These are phyloP conservation scores for Crossaster papposus DNA, from an alignment of 53 echinoderm and acorn worm species.

Conservation along the genomic window DNA sequence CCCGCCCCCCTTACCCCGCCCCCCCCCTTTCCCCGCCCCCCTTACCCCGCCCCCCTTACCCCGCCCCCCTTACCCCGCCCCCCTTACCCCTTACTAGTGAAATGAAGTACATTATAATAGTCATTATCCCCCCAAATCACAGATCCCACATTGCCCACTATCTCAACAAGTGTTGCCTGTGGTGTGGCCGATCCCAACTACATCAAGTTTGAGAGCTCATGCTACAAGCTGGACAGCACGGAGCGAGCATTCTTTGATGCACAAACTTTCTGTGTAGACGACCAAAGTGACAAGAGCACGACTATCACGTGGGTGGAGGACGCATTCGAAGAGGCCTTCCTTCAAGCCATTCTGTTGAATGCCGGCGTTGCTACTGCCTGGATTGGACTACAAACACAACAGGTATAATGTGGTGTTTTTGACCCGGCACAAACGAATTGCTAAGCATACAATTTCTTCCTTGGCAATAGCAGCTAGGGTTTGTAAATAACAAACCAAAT, in stretches of 20 bases:
- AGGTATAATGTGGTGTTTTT: background rate
- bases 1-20: too few species aligned
- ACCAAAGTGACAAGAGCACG: background rate
- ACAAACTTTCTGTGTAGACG: background rate
- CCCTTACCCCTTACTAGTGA: background rate
- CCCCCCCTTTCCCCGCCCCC: too few species aligned
- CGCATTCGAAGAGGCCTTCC: conserved; percentile 47
- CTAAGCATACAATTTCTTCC: too few species aligned
- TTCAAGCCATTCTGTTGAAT: conserved; percentile 30
- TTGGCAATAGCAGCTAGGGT: too few species aligned
- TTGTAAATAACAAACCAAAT: too few species aligned
- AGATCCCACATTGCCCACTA: background rate
- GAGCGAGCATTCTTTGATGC: background rate
- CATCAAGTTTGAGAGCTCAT: background rate
- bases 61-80: too few species aligned
- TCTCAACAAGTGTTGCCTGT: background rate
- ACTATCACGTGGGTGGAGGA: conserved; percentile 22
- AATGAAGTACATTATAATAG: background rate
- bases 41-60: too few species aligned
- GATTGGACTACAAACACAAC: conserved; percentile 35
- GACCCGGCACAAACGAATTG: too few species aligned
- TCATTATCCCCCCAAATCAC: background rate
- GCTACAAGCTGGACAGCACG: conserved; percentile 39
- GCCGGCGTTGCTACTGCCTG: conserved; percentile 3
- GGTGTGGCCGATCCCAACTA: background rate